Evolutionary conservation across 1,140 invertebrate genomes (phyloP).

Genomic region (Pseudobourletiella spinata): DNA sequence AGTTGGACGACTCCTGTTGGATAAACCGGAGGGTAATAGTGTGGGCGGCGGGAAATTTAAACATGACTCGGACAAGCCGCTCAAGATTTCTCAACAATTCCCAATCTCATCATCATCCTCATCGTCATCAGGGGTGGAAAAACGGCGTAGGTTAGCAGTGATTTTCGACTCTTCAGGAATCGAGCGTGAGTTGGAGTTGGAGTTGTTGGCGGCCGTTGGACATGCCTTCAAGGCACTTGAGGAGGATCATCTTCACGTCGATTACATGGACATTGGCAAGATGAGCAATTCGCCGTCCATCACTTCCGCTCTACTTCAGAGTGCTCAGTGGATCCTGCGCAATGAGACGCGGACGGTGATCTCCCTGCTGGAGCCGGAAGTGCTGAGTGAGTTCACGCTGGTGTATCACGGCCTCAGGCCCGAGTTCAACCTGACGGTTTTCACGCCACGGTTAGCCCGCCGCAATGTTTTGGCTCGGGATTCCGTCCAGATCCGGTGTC

Average conservation of each 20-base stretch:
- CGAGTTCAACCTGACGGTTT: constrained; percentile 3
- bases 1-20: no score
- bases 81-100: no score
- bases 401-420: not conserved
- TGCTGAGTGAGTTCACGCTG: not conserved
- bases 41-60: no score
- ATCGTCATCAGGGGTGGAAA: no score
- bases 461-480: not conserved
- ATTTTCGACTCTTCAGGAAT: constrained; percentile 15
- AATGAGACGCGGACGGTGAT: constrained; percentile 7
- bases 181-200: constrained; percentile 16
- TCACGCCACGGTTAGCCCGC: constrained; percentile 16
- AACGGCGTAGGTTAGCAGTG: no score
- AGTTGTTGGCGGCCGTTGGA: constrained; percentile 13
- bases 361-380: constrained; percentile 4
- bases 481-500: constrained; percentile 5
- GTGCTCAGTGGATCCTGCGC: constrained; percentile 13
- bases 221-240: constrained; percentile 5
- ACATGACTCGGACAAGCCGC: no score
- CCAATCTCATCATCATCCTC: no score
- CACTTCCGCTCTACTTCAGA: not conserved
- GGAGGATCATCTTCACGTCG: not conserved
- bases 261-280: constrained; percentile 17
- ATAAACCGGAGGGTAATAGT: no score
- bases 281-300: constrained; percentile 1